A percentile compares a stretch with the other conserved stretches of the same genome.
Conservation (phyloP, 2,797 vertebrate species). For the Fundulus diaphanus region DNA sequence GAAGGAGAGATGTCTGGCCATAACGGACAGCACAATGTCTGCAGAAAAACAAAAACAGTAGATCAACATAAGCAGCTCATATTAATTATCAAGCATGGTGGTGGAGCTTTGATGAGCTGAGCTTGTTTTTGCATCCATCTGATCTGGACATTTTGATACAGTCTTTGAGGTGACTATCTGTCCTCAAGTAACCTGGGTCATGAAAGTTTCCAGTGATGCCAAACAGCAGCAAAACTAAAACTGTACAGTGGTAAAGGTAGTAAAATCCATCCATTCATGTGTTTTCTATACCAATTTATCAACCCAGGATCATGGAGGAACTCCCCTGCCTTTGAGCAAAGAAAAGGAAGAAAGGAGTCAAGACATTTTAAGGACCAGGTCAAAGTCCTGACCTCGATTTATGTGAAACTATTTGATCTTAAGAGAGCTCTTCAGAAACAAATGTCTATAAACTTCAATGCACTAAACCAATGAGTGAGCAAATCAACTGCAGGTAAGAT, state of each 20-base stretch:
- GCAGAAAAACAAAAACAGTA: not conserved
- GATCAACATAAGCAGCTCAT: not conserved
- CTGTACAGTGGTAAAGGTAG: not conserved
- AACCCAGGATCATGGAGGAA: no score
- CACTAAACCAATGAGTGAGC: not conserved
- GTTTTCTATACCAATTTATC: not conserved
- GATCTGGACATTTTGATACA: not conserved
- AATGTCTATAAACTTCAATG: not conserved
- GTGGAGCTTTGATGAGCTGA: not conserved
- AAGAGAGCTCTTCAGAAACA: not conserved
- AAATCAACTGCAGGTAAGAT: not conserved
- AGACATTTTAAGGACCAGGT: not conserved
- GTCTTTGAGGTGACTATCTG: not conserved
- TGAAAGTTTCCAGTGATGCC: not conserved
- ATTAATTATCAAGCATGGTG: not conserved
- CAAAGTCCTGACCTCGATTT: not conserved
- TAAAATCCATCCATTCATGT: not conserved
- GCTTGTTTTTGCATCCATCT: not conserved
- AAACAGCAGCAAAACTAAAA: not conserved
- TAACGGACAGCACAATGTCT: not conserved
- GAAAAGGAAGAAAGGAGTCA: not conserved
- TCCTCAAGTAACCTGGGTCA: not conserved
- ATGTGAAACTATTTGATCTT: not conserved
- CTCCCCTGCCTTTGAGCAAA: not conserved
- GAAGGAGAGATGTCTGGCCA: not conserved